Base-by-base conservation (phyloP, 2,888 invertebrate species). In the Isoperla grammatica region DNA sequence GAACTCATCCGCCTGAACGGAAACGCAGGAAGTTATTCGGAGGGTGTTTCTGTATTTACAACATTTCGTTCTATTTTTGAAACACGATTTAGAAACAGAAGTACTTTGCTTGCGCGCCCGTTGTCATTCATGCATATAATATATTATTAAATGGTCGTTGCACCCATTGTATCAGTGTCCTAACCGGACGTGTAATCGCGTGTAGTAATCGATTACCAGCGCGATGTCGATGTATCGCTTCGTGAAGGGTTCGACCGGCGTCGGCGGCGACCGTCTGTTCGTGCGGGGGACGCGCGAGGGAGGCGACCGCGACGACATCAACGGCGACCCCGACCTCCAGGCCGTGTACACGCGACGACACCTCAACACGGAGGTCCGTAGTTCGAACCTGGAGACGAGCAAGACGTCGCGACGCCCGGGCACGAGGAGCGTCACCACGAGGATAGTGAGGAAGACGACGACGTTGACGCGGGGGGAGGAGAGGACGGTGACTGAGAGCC, bases 381-480 rank as follows among this genome's bases (percentile, higher is more conserved):
- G 90, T 35, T 88, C 88, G 72, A 89, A 90, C 64, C 79, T 89
- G 72, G 90, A 91, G 76, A 87, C 90, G 69, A 88, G 87, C 64
- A 88, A 90, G 76, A 86, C 89, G 70, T 88, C 88, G 73, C 84
- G 87, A 74, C 84, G 85, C 72, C 86, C 86, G 61, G 90, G 91
- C 40, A 85, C 87, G 71, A 81, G 89, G 63, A 83, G 90, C 66
- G 89, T 93, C 66, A 93, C 91, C 22, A 90, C 92, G 45, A 84
- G 90, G 71, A 89, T 93, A 64, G 86, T 93, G 56, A 81, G 90
- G 64, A 93, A 92, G 74, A 90, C 94, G 68, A 94, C 93, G 37
- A 93, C 93, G 1, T 73, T 94, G 67, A 89, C 90, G 64, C 81
- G 92, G 13, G 93, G 91, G 42, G 92, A 93, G 73, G 91, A 93